Evolutionary conservation across 2,797 vertebrate species (phyloP).

Genomic region (Emys orbicularis): DNA sequence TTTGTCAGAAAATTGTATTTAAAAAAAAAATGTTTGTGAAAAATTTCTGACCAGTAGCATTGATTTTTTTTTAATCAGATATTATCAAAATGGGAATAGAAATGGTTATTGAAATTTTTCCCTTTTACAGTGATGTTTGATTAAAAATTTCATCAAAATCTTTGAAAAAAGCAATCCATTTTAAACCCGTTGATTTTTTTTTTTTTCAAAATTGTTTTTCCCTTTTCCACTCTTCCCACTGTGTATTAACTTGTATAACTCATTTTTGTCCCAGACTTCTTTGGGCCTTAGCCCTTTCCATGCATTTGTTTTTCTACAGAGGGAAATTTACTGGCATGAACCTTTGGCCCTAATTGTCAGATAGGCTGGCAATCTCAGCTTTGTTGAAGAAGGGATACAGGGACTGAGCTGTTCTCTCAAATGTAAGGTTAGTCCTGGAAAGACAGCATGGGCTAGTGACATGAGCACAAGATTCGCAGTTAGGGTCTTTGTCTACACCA

Average conservation of each 20-base stretch:
- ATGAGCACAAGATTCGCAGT: not conserved
- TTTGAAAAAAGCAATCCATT: not conserved
- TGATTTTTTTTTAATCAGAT: not conserved
- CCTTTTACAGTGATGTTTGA: not conserved
- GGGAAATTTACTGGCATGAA: not conserved
- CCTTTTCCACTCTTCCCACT: accelerated
- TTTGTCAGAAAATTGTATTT: not conserved
- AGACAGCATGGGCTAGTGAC: not conserved
- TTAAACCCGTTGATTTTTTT: not conserved
- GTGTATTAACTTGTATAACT: accelerated
- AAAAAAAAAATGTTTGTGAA: not conserved
- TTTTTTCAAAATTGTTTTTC: not conserved
- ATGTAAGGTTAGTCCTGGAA: not conserved
- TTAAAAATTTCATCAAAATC: not conserved
- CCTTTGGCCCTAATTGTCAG: not conserved
- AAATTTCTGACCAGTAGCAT: not conserved
- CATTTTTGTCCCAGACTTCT: not conserved
- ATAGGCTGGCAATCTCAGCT: not conserved
- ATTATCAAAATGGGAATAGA: not conserved
- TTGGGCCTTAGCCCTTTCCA: conserved; percentile 12
- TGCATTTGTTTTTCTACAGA: accelerated
- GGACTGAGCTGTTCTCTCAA: not conserved
- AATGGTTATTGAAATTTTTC: not conserved
- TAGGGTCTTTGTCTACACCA: conserved; percentile 23
- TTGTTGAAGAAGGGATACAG: not conserved